Base-by-base conservation (phyloP, 2,888 invertebrate genomes). In the Cataglyphis livida region DNA sequence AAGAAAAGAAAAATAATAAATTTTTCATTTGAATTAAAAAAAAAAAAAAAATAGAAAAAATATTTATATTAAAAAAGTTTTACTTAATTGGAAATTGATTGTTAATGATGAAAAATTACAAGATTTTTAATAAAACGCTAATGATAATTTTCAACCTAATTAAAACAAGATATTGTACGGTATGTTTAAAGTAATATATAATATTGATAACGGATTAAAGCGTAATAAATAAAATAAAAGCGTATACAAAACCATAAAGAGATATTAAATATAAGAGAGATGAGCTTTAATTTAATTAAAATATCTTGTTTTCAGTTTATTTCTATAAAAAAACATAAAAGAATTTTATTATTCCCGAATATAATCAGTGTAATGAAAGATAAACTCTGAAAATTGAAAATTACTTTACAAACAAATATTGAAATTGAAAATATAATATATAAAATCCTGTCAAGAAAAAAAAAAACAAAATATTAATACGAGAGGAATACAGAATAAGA, bases 111-210 rank as follows among this genome's bases (percentile, higher is more conserved):
- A 38, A 54, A 38, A 10, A 38, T 54, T 18, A 25, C 15, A 21
- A 15, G n/a, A 68, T 32, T 70, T 71, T 38, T 71, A 54, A 51
- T 68, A 15, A 35, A 70, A 6, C 15, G 21, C 25, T 28, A 38
- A 35, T 15, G 15, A 35, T 54, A 25, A 28, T 21, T 21, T 73
- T 71, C 18, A 41, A 3, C 5, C 1, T 32, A 21, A 21, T 28
- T 59, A n/a, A n/a, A 32, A 62, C 21, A 10, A 32, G 9, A 7
- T 18, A 32, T 28, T 18, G 1, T 9, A 28, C 9, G 9, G 18
- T 28, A n/a, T 6, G 25, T 28, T 59, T 32, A 59, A 25, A 59
- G 6, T 32, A 28, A 51, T 51, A 61, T 18, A 9, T 32, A 35
- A 32, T 61, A 18, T 7, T 18, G 28, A 9, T 61, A 61, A 32